Percentiles rank a stretch among this genome's conserved stretches.
Evolutionary conservation across 2,888 invertebrate genomes (phyloP).

Genomic region (Agrotis exclamationis): DNA sequence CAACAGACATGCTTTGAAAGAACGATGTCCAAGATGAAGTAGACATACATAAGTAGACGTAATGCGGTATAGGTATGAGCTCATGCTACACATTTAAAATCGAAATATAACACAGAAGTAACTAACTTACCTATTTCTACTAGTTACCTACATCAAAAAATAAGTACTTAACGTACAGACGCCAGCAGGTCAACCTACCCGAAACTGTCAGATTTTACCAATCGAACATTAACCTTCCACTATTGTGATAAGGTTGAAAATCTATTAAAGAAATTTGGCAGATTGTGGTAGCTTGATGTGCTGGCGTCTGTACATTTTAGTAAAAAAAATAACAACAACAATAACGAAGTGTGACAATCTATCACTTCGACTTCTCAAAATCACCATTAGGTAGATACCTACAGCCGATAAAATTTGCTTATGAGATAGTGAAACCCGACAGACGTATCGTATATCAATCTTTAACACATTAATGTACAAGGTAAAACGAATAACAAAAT

Average conservation of each 20-base stretch:
- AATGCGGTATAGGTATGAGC: not conserved
- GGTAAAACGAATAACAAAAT: not conserved
- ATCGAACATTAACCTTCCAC: no score
- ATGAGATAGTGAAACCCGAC: not conserved
- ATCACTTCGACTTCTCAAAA: not conserved
- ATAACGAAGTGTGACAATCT: slow-evolving; percentile 15
- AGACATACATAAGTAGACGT: not conserved
- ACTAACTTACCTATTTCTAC: slow-evolving; percentile 9
- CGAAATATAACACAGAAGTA: slow-evolving; percentile 1
- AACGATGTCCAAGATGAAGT: slow-evolving; percentile 3
- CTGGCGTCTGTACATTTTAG: no score
- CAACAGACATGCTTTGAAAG: slow-evolving; percentile 6
- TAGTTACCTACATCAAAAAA: not conserved
- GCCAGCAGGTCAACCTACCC: no score
- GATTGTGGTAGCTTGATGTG: no score
- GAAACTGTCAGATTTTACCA: no score
- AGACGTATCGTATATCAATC: not conserved
- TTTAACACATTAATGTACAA: not conserved
- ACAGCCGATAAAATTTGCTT: not conserved
- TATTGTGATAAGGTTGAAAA: no score
- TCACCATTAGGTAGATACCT: no score
- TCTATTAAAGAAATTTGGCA: no score
- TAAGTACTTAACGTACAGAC: no score
- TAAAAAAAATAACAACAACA: not conserved
- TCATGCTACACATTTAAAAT: not conserved